Evolutionary conservation across 2,113 vertebrate genomes (phyloP), one percentile per base, ranked within the genome.

Genomic region (Leptosomus discolor): DNA sequence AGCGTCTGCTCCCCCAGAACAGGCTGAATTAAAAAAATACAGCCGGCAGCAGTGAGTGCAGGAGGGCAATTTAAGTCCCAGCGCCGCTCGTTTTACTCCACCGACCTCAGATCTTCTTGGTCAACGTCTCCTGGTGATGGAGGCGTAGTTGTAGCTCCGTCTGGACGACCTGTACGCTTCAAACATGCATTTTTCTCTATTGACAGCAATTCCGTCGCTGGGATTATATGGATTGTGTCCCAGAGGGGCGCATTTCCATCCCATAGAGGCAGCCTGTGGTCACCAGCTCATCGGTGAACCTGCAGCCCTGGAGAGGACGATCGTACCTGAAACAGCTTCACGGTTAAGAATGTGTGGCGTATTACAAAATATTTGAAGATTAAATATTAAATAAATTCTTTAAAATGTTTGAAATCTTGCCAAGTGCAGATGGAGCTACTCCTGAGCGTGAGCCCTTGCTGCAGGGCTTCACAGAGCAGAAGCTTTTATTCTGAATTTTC

Each of bases 131-230:
- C 13, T 56, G 67, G 65, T 19, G 19, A 39, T 12, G 48, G 19
- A 48, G 75, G 41, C 0, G 8, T 26, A 9, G 51, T 1, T 20
- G 53, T 32, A 45, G 65, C 54, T 58, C 73, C 1, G 2, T 36
- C 84, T 24, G 20, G 53, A 41, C 0, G 20, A 30, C 32, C 10
- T 1, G 2, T 41, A 16, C 18, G 36, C 71, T 36, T 11, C 43
- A 51, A 50, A 32, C 2, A 2, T 1, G 4, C 2, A 2, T 43
- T 43, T 26, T 20, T 43, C 36, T 58, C 43, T 12, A 1, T 5
- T 6, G 36, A 24, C 43, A 41, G 8, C 6, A 10, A 20, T 63
- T 70, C 39, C 23, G 8, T 46, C 39, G 2, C 57, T 17, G 58
- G 58, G 34, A 45, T n/a, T 39, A 15, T 30, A 8, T 2, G 2